A percentile compares a stretch with the other conserved stretches of the same genome.
Evolutionary conservation across 2,888 invertebrate genomes (phyloP).

Genomic region (Heteropelma amictum): DNA sequence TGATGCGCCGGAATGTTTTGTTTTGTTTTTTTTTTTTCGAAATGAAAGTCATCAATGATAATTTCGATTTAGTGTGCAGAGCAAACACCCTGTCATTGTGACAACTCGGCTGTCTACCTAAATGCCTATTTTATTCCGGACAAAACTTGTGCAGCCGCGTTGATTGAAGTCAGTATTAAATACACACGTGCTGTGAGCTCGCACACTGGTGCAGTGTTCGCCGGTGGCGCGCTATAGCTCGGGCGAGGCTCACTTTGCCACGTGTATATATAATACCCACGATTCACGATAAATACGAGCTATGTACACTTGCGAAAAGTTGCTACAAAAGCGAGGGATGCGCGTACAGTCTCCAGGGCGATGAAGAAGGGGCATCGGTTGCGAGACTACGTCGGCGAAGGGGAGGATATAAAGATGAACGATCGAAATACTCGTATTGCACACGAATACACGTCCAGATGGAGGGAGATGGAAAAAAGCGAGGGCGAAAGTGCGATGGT

Average conservation of each 20-base stretch:
- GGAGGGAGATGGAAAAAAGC: conserved; percentile 13
- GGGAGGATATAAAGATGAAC: conserved; percentile 7
- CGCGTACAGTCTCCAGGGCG: neutral
- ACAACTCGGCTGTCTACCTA: too few relatives aligned
- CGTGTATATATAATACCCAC: conserved; percentile 9
- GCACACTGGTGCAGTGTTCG: neutral
- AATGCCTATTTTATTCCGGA: neutral
- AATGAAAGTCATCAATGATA: neutral
- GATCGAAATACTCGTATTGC: conserved; percentile 20
- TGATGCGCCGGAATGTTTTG: too few relatives aligned
- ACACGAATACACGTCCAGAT: neutral
- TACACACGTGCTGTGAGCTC: conserved; percentile 8
- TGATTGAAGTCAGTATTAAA: neutral
- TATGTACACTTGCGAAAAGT: neutral
- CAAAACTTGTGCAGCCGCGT: neutral
- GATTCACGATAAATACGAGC: conserved; percentile 1
- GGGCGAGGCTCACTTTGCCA: conserved; percentile 12
- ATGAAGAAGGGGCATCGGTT: neutral
- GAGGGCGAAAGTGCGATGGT: conserved; percentile 27
- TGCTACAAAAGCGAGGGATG: neutral
- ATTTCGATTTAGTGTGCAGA: too few relatives aligned
- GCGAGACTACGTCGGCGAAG: neutral
- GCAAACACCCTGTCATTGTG: too few relatives aligned
- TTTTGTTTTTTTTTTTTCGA: neutral
- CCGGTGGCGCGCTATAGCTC: neutral